phyloP scores from a whole-genome alignment of 2,113 vertebrate species.

The Pitta sordida region DNA sequence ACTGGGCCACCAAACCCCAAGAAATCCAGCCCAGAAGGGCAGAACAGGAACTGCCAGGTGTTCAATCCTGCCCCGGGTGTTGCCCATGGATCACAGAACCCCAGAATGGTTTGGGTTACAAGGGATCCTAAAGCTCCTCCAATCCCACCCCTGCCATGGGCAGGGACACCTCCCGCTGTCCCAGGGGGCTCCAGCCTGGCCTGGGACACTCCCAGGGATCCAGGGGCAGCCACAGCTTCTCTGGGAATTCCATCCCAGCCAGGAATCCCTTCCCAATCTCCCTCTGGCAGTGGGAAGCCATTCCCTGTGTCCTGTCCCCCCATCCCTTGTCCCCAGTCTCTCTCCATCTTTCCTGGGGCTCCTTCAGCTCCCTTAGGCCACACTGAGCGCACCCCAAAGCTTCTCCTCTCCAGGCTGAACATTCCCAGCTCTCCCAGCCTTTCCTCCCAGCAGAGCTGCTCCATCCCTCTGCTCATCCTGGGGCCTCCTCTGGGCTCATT shows the following conservation, averaged over 20 bases:
- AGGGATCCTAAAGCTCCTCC: rapidly evolving
- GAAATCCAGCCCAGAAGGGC: not conserved
- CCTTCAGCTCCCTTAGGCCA: not conserved
- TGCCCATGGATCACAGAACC: not conserved
- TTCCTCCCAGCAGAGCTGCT: not conserved
- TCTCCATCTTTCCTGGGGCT: not conserved
- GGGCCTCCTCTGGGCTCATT: not conserved
- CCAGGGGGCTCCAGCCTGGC: not conserved
- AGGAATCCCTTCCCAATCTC: not conserved
- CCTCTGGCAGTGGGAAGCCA: not conserved
- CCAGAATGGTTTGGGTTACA: too few species aligned
- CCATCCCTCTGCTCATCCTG: not conserved
- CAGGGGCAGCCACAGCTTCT: not conserved
- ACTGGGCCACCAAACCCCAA: not conserved
- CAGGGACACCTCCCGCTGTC: not conserved
- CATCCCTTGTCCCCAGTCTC: not conserved
- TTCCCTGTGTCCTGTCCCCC: not conserved
- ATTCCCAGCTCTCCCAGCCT: not conserved
- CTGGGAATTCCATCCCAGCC: not conserved
- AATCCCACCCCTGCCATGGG: not conserved
- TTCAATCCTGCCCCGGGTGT: not conserved
- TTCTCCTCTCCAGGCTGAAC: not conserved
- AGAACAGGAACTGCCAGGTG: not conserved
- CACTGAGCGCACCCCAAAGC: not conserved
- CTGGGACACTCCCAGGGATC: not conserved